Evolutionary conservation across 2,888 invertebrate species (phyloP), one percentile per base, ranked within the genome.

Genomic region (Danaus chrysippus): DNA sequence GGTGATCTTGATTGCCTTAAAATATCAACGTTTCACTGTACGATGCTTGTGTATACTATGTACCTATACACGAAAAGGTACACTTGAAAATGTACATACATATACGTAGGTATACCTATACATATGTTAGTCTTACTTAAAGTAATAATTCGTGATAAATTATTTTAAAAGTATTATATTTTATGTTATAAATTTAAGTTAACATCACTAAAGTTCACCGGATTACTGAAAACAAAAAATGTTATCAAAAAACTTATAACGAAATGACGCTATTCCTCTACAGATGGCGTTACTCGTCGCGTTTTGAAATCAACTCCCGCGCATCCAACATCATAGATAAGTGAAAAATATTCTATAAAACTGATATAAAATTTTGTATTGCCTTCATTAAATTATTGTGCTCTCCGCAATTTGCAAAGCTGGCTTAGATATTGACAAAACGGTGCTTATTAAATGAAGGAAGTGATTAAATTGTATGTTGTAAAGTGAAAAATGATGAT

Each of bases 231-330:
- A 12, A 12, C 10, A n/a, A 43, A 52, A 58, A 41, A 46, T 23
- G 10, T n/a, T 34, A 46, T 17, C 10, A 54, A 54, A 54, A 34
- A 12, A 23, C 23, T 12, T 12, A 54, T 10, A 42, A 54, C n/a
- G 15, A 55, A 13, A 43, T 19, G 12, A 64, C 52, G 63, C 70
- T 70, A 70, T 66, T 81, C 82, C 59, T 43, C 76, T 63, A 76
- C 43, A 87, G 89, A 87, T 87, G 88, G 76, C 86, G 76, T 77
- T 77, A 77, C 72, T 12, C n/a, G 49, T 49, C 10, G 10, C 49
- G n/a, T 17, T 10, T 13, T 10, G 0, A 3, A 10, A 10, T 49
- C 49, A 49, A 17, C 49, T 49, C 49, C 49, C 17, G 49, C 49
- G 49, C 49, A 49, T 3, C n/a, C 10, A 3, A 49, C 6, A 15